These are phyloP conservation scores for Cotesia chilonis DNA, from an alignment of 1,140 invertebrate genomes.

Conservation along the genomic window DNA sequence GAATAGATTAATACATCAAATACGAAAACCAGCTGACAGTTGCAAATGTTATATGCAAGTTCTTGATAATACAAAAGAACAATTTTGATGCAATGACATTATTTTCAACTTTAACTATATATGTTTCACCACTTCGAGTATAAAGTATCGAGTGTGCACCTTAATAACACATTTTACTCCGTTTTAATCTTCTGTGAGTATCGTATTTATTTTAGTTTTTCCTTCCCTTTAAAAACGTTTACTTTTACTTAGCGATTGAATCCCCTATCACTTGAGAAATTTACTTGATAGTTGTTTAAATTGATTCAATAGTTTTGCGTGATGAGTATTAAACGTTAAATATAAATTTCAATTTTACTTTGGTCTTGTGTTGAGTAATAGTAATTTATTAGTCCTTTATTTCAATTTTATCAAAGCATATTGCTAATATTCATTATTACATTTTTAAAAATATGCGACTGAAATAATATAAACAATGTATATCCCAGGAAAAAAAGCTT, in stretches of 20 bases:
- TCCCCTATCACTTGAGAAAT: not conserved
- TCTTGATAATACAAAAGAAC: slow-evolving; percentile 17
- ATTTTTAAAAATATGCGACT: too few species aligned
- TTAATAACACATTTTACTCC: slow-evolving; percentile 11
- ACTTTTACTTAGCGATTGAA: not conserved
- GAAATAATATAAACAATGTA: too few species aligned
- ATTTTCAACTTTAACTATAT: slow-evolving; percentile 7
- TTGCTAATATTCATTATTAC: too few species aligned
- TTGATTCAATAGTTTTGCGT: too few species aligned
- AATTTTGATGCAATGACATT: slow-evolving; percentile 21
- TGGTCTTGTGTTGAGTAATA: too few species aligned
- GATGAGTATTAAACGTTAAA: too few species aligned
- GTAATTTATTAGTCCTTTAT: too few species aligned
- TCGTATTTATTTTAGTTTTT: not conserved
- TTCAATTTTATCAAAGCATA: too few species aligned
- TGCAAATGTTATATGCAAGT: not conserved
- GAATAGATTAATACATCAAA: slow-evolving; percentile 5
- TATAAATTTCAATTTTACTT: too few species aligned
- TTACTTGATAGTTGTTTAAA: too few species aligned
- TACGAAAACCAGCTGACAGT: slow-evolving; percentile 17
- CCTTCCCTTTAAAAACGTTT: not conserved
- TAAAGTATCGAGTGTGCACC: slow-evolving; percentile 23
- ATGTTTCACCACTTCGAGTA: slow-evolving; percentile 1
- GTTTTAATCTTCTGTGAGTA: not conserved
- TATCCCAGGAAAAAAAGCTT: too few species aligned